Percentiles rank a stretch among this genome's conserved stretches.
phyloP scores from a whole-genome alignment of 1,140 invertebrate genomes.

The Drosophila pseudoananassae region DNA sequence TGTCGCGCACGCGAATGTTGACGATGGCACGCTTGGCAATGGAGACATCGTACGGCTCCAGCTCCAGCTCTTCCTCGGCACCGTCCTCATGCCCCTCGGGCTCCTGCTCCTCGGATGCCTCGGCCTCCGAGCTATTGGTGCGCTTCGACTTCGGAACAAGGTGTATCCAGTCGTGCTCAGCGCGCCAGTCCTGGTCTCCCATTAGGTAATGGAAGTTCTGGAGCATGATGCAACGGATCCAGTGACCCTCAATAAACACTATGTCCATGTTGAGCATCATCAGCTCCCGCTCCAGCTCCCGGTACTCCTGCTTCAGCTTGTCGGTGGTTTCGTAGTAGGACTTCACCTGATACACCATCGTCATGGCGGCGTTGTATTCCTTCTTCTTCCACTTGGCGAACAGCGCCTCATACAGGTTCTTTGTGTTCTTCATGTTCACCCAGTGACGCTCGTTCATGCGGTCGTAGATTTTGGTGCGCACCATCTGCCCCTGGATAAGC shows the following conservation, averaged over 20 bases:
- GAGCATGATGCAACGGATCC: constrained; percentile 77
- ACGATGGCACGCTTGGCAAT: constrained; percentile 70
- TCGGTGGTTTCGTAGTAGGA: constrained; percentile 76
- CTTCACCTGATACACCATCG: constrained; percentile 72
- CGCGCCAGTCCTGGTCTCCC: constrained; percentile 76
- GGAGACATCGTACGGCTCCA: constrained; percentile 46
- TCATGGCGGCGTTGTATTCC: constrained; percentile 79
- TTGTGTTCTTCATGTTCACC: constrained; percentile 66
- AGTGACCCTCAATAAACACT: constrained; percentile 77
- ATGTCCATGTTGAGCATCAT: constrained; percentile 81
- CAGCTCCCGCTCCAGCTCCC: constrained; percentile 66
- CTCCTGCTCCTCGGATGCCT: constrained; percentile 9
- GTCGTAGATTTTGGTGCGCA: constrained; percentile 78
- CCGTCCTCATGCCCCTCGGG: neutral
- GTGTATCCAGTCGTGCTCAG: constrained; percentile 80
- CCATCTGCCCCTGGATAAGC: constrained; percentile 75
- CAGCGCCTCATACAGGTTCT: constrained; percentile 65
- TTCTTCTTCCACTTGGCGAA: constrained; percentile 80
- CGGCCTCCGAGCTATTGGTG: neutral
- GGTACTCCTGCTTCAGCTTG: constrained; percentile 57
- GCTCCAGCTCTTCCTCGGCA: constrained; percentile 11
- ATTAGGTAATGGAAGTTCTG: constrained; percentile 82
- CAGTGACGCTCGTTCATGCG: constrained; percentile 76
- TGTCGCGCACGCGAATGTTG: constrained; percentile 74
- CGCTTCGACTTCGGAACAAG: constrained; percentile 28